Evolutionary conservation across 2,113 vertebrate genomes (phyloP).

Genomic region (Cyprinodon tularosa): DNA sequence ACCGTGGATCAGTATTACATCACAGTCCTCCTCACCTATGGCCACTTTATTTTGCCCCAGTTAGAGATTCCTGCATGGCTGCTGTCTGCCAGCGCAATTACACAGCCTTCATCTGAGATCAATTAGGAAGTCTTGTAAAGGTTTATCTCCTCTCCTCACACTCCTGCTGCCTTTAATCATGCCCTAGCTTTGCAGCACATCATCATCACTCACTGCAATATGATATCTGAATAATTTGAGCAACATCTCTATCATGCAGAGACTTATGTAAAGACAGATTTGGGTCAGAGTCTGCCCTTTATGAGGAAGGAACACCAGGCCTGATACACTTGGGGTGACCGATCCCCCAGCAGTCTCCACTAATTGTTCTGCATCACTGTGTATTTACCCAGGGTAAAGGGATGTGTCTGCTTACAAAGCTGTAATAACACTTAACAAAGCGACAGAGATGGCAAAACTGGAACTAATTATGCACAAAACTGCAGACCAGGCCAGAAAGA

Average conservation of each 20-base stretch:
- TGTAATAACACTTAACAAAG: slow-evolving; percentile 23
- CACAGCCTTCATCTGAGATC: slow-evolving; percentile 41
- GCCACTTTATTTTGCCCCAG: slow-evolving; percentile 23
- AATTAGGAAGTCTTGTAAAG: slow-evolving; percentile 42
- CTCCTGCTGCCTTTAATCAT: slow-evolving; percentile 38
- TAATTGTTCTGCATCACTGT: slow-evolving; percentile 24
- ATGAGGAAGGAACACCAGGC: slow-evolving; percentile 60
- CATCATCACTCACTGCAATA: slow-evolving; percentile 46
- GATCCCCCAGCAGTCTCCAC: slow-evolving; percentile 46
- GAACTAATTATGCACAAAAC: slow-evolving; percentile 1
- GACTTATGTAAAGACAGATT: slow-evolving; percentile 68
- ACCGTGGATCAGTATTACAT: not conserved
- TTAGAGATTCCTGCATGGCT: slow-evolving; percentile 19
- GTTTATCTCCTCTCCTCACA: not conserved
- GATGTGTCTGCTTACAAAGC: slow-evolving; percentile 26
- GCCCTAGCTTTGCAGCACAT: slow-evolving; percentile 24
- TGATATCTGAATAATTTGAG: slow-evolving; percentile 64
- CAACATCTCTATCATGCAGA: slow-evolving; percentile 54
- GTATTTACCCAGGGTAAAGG: slow-evolving; percentile 20
- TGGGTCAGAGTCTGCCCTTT: slow-evolving; percentile 64
- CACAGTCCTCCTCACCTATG: not conserved
- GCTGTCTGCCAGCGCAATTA: slow-evolving; percentile 43
- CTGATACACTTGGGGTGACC: slow-evolving; percentile 53
- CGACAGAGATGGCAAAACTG: not conserved
- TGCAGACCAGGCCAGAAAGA: not conserved